Evolutionary conservation across 2,797 vertebrate species (phyloP), one percentile per base, ranked within the genome.

Genomic region (Trachurus trachurus): DNA sequence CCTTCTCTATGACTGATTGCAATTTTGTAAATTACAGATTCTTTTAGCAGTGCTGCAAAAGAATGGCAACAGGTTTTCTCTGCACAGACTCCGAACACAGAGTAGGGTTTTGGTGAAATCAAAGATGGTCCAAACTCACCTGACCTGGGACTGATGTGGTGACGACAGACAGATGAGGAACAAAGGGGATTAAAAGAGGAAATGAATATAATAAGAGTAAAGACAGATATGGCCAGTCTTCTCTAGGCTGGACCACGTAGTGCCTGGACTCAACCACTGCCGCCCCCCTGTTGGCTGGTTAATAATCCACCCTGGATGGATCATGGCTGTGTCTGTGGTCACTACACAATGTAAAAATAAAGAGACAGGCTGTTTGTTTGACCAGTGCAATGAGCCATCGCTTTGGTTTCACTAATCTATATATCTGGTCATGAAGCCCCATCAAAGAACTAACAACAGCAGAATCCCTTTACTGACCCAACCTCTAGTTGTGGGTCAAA

Each of bases 341-440:
- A 86, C 87, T 44, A 78, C 76, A 79, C 65, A 84, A 84, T 69
- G 93, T 92, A 94, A 96, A 96, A 95, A 95, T 92, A 93, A 92
- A 95, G 91, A 85, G 34, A 37, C 42, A 72, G 66, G 63, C 42
- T 29, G 53, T n/a, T 21, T 52, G 10, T 22, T 22, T 44, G 15
- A 26, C 22, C 17, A 21, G 59, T 9, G 8, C 29, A 6, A 19
- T 19, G 39, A 16, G 17, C 16, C 10, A 34, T 11, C 5, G 4
- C 13, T 39, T 37, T 29, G 29, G 63, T 17, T 16, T 54, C 47
- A 47, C 2, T 6, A 2, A 2, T 12, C 1, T 9, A 34, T 9
- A 50, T 11, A 49, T 40, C 15, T n/a, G 8, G 5, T 3, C 29
- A n/a, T 62, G 6, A 61, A 37, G 3, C 10, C 11, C 2, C 15